Conservation (phyloP, 1,140 invertebrate species). For the Lerema accius region DNA sequence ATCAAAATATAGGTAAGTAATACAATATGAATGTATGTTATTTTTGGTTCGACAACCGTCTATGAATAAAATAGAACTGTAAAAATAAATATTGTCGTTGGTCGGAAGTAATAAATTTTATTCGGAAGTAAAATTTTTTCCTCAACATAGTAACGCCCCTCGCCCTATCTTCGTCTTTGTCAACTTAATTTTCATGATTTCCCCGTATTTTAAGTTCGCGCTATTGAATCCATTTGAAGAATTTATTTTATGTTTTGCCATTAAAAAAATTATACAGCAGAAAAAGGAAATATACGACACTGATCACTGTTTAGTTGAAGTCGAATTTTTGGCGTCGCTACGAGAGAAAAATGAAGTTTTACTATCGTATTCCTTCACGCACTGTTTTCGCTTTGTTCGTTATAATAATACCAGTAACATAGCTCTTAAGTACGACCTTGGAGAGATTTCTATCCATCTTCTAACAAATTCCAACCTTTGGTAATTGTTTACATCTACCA, state of each 20-base stretch:
- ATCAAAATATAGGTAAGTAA: not conserved
- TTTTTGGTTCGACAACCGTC: not conserved
- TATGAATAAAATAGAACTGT: not conserved
- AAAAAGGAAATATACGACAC: not conserved
- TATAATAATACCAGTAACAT: not conserved
- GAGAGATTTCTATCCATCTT: not conserved
- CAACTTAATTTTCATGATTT: constrained; percentile 53
- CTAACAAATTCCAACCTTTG: not conserved
- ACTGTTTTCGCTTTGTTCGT: not conserved
- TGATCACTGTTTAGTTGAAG: too few species aligned
- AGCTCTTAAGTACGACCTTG: not conserved
- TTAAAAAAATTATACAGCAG: constrained; percentile 12
- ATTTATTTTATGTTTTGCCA: constrained; percentile 31
- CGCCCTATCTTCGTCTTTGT: constrained; percentile 36
- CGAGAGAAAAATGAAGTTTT: too few species aligned
- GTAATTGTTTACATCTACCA: not conserved
- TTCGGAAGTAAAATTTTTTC: constrained; percentile 41
- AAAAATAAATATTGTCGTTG: constrained; percentile 22
- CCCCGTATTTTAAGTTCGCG: constrained; percentile 41
- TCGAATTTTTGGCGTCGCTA: not conserved
- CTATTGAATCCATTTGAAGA: constrained; percentile 42
- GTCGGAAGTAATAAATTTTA: constrained; percentile 38
- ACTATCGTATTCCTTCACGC: too few species aligned
- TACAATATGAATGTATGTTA: not conserved
- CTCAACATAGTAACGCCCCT: constrained; percentile 45